Percentiles rank a stretch among this genome's conserved stretches.
phyloP scores from a whole-genome alignment of 2,888 invertebrate genomes.

The Eupithecia tripunctaria region DNA sequence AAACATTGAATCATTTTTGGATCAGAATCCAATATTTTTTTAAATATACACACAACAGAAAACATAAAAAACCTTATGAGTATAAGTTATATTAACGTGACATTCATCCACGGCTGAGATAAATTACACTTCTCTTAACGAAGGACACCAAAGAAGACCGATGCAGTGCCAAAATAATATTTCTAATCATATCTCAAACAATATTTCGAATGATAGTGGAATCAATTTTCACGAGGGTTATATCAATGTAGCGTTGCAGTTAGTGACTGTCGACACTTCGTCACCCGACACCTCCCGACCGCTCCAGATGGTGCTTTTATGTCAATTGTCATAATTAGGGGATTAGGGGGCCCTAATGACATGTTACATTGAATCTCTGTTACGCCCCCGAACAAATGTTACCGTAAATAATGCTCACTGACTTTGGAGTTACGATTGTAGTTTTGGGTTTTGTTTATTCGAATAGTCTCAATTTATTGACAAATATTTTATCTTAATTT shows the following conservation, averaged over 20 bases:
- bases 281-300: slow-evolving; percentile 77
- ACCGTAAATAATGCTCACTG: slow-evolving; percentile 70
- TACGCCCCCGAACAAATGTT: slow-evolving; percentile 81
- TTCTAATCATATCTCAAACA: slow-evolving; percentile 1
- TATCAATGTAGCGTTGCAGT: slow-evolving; percentile 29
- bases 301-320: slow-evolving; percentile 83
- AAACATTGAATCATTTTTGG: background rate
- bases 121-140: background rate
- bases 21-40: background rate
- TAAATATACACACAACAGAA: background rate
- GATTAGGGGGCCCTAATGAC: slow-evolving; percentile 81
- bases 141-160: background rate
- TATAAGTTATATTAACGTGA: background rate
- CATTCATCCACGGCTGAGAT: background rate
- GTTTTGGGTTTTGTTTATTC: slow-evolving; percentile 19
- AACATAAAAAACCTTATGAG: too few species aligned
- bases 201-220: slow-evolving; percentile 11
- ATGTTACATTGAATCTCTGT: slow-evolving; percentile 80
- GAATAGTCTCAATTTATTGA: background rate
- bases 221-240: slow-evolving; percentile 54
- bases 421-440: slow-evolving; percentile 49
- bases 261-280: slow-evolving; percentile 53
- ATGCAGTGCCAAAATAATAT: background rate
- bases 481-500: background rate
- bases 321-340: slow-evolving; percentile 85